Conservation (phyloP, 2,113 vertebrate species). For the Boleophthalmus pectinirostris region DNA sequence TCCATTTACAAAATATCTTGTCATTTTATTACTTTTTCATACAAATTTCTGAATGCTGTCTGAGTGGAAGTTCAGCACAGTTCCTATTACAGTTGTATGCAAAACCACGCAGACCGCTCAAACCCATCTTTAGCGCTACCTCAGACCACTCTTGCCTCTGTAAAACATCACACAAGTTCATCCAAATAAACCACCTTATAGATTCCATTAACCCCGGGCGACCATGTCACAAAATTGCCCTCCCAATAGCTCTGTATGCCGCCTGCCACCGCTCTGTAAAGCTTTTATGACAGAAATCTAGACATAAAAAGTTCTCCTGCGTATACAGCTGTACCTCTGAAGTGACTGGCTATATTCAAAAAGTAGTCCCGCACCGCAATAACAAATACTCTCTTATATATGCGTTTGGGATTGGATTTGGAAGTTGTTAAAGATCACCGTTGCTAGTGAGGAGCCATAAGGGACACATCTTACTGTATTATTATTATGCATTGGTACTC, state of each 20-base stretch:
- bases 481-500: conserved; percentile 2
- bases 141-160: background rate
- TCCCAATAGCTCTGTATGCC: background rate
- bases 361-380: background rate
- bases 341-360: background rate
- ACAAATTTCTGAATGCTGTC: too few relatives aligned
- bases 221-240: background rate
- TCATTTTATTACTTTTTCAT: too few relatives aligned
- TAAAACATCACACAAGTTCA: background rate
- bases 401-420: background rate
- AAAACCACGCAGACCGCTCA: background rate
- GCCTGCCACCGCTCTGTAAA: background rate
- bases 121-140: background rate
- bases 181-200: background rate
- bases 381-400: background rate
- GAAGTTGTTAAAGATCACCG: background rate
- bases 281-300: background rate
- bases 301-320: background rate
- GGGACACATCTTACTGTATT: background rate
- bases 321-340: background rate
- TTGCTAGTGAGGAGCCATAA: background rate
- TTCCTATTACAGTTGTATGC: too few relatives aligned
- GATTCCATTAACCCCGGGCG: conserved; percentile 3
- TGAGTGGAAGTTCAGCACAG: too few relatives aligned
- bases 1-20: too few relatives aligned